Evolutionary conservation across 2,113 vertebrate species (phyloP).

Genomic region (Colaptes auratus): DNA sequence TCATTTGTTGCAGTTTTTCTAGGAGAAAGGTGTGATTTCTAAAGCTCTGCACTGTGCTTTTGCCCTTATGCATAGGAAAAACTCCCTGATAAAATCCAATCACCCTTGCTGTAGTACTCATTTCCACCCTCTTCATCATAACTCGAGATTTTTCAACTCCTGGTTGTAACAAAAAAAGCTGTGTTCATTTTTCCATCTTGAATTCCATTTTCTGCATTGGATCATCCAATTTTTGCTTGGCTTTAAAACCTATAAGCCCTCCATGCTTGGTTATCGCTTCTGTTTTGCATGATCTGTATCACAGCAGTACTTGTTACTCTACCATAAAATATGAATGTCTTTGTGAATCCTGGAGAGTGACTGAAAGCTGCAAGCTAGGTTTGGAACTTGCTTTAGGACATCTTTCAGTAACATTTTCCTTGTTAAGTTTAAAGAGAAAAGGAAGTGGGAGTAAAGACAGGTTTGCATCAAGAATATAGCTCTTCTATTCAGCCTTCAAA

Average conservation of each 20-base stretch:
- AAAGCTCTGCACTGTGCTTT: not conserved
- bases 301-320: not conserved
- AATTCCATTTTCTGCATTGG: not conserved
- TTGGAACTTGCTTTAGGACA: not conserved
- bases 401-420: constrained; percentile 1
- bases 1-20: not conserved
- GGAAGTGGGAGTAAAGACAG: constrained; percentile 38
- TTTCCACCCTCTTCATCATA: not conserved
- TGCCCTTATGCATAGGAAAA: not conserved
- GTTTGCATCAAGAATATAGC: constrained; percentile 26
- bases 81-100: not conserved
- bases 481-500: constrained; percentile 49
- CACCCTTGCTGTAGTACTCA: not conserved
- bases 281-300: not conserved
- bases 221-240: not conserved
- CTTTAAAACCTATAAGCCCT: not conserved
- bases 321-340: not conserved
- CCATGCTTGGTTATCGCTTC: not conserved
- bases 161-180: not conserved
- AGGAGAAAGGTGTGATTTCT: not conserved
- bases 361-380: not conserved
- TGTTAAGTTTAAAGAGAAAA: not conserved
- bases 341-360: not conserved
- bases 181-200: not conserved
- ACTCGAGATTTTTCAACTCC: not conserved